Conservation (phyloP, 2,888 invertebrate species). For the Yponomeuta malinellus region DNA sequence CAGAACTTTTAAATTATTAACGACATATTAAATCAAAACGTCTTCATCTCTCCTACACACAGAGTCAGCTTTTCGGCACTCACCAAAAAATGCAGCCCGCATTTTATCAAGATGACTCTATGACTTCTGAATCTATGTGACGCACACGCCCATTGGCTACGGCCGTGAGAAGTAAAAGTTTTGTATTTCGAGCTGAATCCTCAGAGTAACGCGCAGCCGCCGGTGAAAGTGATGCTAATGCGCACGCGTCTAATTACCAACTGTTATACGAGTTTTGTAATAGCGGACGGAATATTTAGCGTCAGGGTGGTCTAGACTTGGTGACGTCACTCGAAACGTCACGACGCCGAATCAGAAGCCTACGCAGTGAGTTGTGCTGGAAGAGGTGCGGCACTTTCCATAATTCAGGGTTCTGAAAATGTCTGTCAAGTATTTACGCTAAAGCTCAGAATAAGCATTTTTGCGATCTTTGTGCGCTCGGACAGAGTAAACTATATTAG, state of each 20-base stretch:
- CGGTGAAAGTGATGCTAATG: constrained; percentile 2
- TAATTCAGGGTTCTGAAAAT: no score
- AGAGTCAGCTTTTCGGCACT: no score
- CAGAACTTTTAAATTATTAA: no score
- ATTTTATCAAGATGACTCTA: no score
- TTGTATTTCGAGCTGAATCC: background rate
- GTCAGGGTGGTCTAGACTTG: background rate
- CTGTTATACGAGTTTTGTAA: constrained; percentile 7
- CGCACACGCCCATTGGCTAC: background rate
- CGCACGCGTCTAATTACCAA: background rate
- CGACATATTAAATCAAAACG: no score
- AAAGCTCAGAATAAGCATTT: no score
- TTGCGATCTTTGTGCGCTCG: no score
- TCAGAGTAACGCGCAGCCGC: background rate
- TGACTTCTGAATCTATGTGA: background rate
- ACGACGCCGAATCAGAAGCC: background rate
- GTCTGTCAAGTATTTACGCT: no score
- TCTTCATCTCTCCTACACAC: no score
- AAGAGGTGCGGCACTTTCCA: no score
- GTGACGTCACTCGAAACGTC: background rate
- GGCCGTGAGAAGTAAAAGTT: constrained; percentile 9
- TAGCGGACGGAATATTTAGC: background rate
- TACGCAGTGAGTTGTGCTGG: background rate
- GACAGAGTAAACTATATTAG: no score
- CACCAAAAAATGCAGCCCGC: no score